Evolutionary conservation across 2,888 invertebrate genomes (phyloP).

Genomic region (Yponomeuta sedellus): DNA sequence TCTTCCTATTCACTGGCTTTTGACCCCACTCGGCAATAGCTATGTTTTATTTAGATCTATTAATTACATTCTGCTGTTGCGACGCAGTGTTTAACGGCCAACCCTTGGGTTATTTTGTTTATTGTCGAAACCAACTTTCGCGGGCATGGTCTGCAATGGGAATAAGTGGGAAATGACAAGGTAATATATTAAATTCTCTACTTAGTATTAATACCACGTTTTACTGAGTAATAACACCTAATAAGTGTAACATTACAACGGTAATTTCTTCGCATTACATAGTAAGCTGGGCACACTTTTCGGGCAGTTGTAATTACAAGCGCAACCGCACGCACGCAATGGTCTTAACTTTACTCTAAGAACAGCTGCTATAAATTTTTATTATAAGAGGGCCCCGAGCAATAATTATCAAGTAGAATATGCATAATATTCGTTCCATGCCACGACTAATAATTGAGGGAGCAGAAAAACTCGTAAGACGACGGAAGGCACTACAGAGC

Average conservation of each 20-base stretch:
- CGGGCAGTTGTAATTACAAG: conserved; percentile 31
- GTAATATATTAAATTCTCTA: background rate
- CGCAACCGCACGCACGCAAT: conserved; percentile 33
- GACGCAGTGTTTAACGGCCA: background rate
- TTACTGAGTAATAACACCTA: conserved; percentile 1
- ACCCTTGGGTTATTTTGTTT: background rate
- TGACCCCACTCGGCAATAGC: conserved; percentile 37
- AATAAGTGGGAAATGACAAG: background rate
- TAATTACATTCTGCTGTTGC: conserved; percentile 21
- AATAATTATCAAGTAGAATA: conserved; percentile 24
- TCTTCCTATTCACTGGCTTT: conserved; percentile 46
- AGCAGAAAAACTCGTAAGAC: conserved; percentile 15
- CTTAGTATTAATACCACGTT: background rate
- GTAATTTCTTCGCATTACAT: conserved; percentile 6
- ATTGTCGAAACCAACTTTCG: background rate
- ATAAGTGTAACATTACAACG: conserved; percentile 5
- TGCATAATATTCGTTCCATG: conserved; percentile 18
- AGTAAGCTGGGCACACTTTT: conserved; percentile 7
- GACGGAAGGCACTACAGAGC: background rate
- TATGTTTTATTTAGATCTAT: conserved; percentile 37
- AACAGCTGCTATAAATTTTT: conserved; percentile 34
- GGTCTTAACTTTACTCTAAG: conserved; percentile 22
- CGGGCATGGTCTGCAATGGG: background rate
- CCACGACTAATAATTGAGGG: conserved; percentile 15
- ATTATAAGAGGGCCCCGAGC: conserved; percentile 30